phyloP scores from a whole-genome alignment of 2,113 vertebrate genomes.

The Onychorhynchus coronatus region DNA sequence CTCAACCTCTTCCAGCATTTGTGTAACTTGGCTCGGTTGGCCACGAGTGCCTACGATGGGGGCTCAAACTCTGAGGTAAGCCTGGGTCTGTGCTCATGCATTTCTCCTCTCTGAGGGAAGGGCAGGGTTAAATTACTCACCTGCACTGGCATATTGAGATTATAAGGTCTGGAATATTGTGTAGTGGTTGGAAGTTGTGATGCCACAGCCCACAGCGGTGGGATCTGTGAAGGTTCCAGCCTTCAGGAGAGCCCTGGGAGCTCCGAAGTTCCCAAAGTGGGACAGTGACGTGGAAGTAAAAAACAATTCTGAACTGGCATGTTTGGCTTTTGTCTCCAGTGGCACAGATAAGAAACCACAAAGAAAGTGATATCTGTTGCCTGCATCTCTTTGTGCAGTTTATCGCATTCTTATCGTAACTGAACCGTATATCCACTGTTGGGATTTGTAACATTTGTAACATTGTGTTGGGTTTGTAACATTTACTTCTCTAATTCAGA shows the following conservation, averaged over 20 bases:
- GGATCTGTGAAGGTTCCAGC: neutral
- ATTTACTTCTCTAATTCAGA: neutral
- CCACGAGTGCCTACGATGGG: constrained; percentile 94
- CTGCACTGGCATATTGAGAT: neutral
- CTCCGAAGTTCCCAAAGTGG: neutral
- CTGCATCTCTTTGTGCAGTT: neutral
- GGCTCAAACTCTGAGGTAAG: constrained; percentile 94
- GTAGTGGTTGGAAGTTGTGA: neutral
- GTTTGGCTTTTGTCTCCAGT: neutral
- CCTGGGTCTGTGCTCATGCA: neutral
- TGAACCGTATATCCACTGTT: neutral
- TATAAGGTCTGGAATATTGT: neutral
- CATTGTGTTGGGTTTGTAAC: neutral
- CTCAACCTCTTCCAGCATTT: constrained; percentile 98
- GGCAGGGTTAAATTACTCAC: neutral
- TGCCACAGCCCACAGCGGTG: neutral
- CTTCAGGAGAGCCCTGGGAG: neutral
- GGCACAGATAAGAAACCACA: neutral
- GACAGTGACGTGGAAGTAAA: neutral
- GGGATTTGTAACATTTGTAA: neutral
- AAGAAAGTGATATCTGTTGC: neutral
- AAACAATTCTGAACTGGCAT: neutral
- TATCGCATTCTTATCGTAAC: neutral
- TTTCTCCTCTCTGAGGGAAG: neutral
- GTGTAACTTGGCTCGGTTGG: constrained; percentile 94